Base-by-base conservation (phyloP, 2,113 vertebrate genomes). In the Dasyurus viverrinus region DNA sequence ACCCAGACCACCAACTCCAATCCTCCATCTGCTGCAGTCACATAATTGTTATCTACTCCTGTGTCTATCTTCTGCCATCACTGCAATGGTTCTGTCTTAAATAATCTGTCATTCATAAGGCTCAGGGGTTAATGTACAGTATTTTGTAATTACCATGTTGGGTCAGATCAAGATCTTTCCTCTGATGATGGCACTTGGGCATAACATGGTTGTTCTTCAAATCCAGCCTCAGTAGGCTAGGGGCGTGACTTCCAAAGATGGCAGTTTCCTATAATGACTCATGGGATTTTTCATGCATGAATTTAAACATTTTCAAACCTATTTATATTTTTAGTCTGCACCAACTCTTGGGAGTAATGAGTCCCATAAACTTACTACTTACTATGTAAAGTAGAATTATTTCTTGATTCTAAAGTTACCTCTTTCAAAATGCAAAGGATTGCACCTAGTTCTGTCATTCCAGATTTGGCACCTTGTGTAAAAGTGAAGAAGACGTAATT, bases 291-390 rank as follows among this genome's bases (percentile, higher is more conserved):
- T 84, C 68, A 93, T 42, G 68, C 53, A 25, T 9, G 53, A 47
- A 93, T 90, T 90, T 16, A 94, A n/a, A 46, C 54, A 90, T n/a
- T 52, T 93, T 48, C 22, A 76, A 93, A 90, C 89, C 55, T 52
- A 27, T 84, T 68, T 92, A 46, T 22, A 54, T 68, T 46, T 90
- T 16, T 53, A 11, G 3, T 53, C 76, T 76, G n/a, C 89, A 52
- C 30, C 0, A 0, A 27, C 53, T 92, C 89, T 68, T 93, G 1
- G 42, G 57, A 84, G 36, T 0, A 12, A 8, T 46, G 91, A 90
- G 84, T 42, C 30, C 57, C 57, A 1, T 60, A 93, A 60, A 53
- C 89, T 96, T 94, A n/a, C 95, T 90, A 23, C 27, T 84, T 12
- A 5, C 89, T 54, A 5, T 0, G 57, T n/a, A 0, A 54, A 54